Conservation (phyloP, 2,113 vertebrate genomes). For the Paramisgurnus dabryanus region DNA sequence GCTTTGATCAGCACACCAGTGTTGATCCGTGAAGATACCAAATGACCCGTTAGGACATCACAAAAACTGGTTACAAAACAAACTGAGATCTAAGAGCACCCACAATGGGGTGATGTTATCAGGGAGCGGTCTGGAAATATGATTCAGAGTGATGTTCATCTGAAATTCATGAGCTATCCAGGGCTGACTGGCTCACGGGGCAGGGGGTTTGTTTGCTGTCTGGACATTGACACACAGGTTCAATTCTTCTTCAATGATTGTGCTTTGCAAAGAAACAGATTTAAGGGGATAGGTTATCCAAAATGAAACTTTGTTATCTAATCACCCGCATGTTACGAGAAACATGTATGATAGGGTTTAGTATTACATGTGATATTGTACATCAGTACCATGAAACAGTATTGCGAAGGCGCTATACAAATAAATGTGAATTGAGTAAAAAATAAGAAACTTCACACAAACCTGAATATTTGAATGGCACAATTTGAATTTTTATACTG, state of each 20-base stretch:
- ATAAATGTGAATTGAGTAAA: too few relatives aligned
- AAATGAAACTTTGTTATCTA: background rate
- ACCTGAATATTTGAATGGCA: background rate
- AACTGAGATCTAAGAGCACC: background rate
- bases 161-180: slow-evolving; percentile 29
- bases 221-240: background rate
- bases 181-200: background rate
- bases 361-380: too few relatives aligned
- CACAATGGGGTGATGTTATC: slow-evolving; percentile 13
- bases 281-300: background rate
- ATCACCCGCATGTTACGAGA: too few relatives aligned
- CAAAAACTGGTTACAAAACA: slow-evolving; percentile 37
- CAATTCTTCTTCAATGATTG: background rate
- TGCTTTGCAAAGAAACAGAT: slow-evolving; percentile 14
- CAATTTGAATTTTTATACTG: too few relatives aligned
- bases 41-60: slow-evolving; percentile 42
- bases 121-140: slow-evolving; percentile 12
- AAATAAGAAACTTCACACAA: too few relatives aligned
- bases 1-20: slow-evolving; percentile 51
- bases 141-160: slow-evolving; percentile 23
- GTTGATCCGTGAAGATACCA: slow-evolving; percentile 42
- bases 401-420: too few relatives aligned
- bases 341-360: too few relatives aligned
- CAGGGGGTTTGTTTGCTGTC: background rate
- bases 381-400: too few relatives aligned